phyloP scores from a whole-genome alignment of 2,888 invertebrate genomes.

The Ennomos fuscantarius region DNA sequence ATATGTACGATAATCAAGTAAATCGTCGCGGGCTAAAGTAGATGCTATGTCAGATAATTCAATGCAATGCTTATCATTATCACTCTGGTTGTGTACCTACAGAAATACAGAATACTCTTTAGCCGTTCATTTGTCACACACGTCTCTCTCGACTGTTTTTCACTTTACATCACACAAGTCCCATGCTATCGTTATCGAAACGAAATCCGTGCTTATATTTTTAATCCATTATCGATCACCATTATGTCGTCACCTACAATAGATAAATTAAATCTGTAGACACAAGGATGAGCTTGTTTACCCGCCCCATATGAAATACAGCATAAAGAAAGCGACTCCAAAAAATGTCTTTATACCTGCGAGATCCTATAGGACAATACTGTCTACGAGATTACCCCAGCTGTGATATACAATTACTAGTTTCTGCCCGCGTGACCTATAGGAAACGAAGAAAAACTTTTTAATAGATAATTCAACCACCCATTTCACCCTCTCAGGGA shows the following conservation, averaged over 20 bases:
- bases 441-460: no score
- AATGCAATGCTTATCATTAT: conserved; percentile 28
- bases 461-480: no score
- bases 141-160: background rate
- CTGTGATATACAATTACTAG: no score
- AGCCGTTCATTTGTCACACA: background rate
- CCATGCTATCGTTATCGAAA: conserved; percentile 14
- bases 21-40: conserved; percentile 43
- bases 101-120: background rate
- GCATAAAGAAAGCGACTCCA: no score
- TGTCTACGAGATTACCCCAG: no score
- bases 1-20: conserved; percentile 33
- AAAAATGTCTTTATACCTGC: no score
- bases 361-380: no score
- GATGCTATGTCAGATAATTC: conserved; percentile 30
- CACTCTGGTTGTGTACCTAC: conserved; percentile 10
- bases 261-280: no score
- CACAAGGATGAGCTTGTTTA: no score
- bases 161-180: conserved; percentile 10
- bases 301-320: no score
- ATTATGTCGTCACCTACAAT: background rate
- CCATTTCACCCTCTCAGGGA: no score
- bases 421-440: no score
- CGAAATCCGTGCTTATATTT: conserved; percentile 20
- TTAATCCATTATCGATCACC: conserved; percentile 45